phyloP scores from a whole-genome alignment of 2,888 invertebrate genomes.

The Lypha dubia region DNA sequence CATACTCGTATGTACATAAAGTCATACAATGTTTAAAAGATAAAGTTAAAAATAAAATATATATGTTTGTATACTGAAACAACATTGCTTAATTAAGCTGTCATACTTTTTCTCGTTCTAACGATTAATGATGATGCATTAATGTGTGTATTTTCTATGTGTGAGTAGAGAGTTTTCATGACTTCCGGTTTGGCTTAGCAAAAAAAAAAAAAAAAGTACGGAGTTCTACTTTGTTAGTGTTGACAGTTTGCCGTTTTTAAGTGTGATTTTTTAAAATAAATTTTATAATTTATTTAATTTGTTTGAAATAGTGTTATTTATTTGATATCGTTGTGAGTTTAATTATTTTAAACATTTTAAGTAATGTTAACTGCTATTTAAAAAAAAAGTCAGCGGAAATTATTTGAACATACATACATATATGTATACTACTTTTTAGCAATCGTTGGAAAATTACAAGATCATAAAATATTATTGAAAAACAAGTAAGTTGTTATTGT shows the following conservation, averaged over 20 bases:
- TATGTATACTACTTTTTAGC: not conserved
- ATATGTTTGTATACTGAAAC: not conserved
- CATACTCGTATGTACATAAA: not conserved
- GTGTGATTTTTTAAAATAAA: not conserved
- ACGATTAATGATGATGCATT: constrained; percentile 16
- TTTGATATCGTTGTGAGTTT: too few relatives aligned
- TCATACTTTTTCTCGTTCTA: constrained; percentile 22
- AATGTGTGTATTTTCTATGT: constrained; percentile 16
- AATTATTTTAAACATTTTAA: not conserved
- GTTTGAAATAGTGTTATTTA: not conserved
- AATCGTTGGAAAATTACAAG: not conserved
- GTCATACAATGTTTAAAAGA: not conserved
- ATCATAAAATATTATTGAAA: too few relatives aligned
- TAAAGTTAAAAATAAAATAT: not conserved
- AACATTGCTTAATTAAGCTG: constrained; percentile 36
- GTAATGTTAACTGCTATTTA: not conserved
- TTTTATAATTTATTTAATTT: not conserved
- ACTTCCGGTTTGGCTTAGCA: constrained; percentile 61
- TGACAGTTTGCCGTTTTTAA: constrained; percentile 18
- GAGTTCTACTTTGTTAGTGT: constrained; percentile 8
- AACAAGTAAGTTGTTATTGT: not conserved
- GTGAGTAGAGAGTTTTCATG: constrained; percentile 39
- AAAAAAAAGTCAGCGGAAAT: too few relatives aligned
- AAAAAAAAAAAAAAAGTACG: not conserved
- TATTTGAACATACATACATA: not conserved